Evolutionary conservation across 2,113 vertebrate genomes (phyloP).

Genomic region (Arenaria interpres): DNA sequence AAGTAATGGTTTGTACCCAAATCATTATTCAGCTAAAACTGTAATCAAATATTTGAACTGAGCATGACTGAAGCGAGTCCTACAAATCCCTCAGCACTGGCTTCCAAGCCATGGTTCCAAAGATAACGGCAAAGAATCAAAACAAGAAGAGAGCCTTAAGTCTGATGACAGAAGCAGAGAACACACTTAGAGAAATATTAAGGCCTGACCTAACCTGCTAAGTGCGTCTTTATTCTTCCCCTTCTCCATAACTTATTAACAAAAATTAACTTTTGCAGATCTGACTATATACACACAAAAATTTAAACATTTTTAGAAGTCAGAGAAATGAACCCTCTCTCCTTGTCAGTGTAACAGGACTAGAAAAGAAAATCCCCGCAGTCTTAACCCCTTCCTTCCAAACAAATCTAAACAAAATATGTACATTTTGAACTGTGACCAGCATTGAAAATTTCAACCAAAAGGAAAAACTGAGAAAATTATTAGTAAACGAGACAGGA

Average conservation of each 20-base stretch:
- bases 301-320: background rate
- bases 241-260: background rate
- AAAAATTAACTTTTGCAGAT: background rate
- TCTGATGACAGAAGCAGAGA: background rate
- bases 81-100: background rate
- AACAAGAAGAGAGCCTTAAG: no score
- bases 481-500: background rate
- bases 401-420: background rate
- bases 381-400: background rate
- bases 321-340: background rate
- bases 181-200: background rate
- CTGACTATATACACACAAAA: background rate
- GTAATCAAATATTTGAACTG: background rate
- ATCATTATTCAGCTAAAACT: background rate
- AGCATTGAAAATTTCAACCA: background rate
- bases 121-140: background rate
- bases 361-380: background rate
- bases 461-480: background rate
- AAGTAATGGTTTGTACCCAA: background rate
- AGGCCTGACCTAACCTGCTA: background rate
- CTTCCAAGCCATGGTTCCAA: background rate
- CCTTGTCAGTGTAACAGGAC: background rate
- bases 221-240: background rate
- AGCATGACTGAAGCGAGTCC: background rate
- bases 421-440: background rate